A percentile compares a stretch with the other conserved stretches of the same genome.
Conservation (phyloP, 2,797 vertebrate genomes). For the Jordanella pulchra region DNA sequence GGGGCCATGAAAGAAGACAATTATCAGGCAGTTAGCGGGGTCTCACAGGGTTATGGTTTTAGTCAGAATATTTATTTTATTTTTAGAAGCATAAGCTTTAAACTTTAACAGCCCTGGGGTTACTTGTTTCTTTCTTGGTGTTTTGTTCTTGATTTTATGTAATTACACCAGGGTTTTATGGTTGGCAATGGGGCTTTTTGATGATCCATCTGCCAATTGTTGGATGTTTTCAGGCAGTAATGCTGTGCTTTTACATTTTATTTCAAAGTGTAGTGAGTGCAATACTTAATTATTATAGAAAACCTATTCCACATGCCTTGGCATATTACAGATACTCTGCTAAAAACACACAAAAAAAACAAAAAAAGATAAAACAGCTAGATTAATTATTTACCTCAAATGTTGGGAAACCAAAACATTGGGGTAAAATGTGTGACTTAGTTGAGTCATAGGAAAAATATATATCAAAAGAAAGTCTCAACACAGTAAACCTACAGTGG, state of each 20-base stretch:
- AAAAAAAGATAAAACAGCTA: not conserved
- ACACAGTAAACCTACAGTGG: not conserved
- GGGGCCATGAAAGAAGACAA: slow-evolving; percentile 83
- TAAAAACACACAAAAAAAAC: not conserved
- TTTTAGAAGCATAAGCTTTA: slow-evolving; percentile 82
- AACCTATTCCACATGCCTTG: not conserved
- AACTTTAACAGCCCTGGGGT: slow-evolving; percentile 83
- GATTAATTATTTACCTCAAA: not conserved
- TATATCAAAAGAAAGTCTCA: not conserved
- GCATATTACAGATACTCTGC: not conserved
- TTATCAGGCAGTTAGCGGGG: slow-evolving; percentile 81
- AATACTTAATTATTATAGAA: not conserved
- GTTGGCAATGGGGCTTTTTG: slow-evolving; percentile 69
- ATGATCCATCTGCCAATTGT: slow-evolving; percentile 82
- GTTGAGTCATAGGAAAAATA: not conserved
- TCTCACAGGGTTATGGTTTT: slow-evolving; percentile 83
- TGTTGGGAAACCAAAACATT: not conserved
- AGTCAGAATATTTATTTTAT: slow-evolving; percentile 85
- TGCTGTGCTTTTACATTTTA: slow-evolving; percentile 60
- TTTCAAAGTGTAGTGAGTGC: slow-evolving; percentile 65
- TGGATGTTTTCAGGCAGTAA: slow-evolving; percentile 78
- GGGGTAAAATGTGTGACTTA: not conserved
- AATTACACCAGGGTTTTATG: slow-evolving; percentile 59
- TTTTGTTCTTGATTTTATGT: slow-evolving; percentile 52
- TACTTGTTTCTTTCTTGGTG: slow-evolving; percentile 62